These are phyloP conservation scores for Sebastes diploproa DNA, from an alignment of 2,797 vertebrate species.

Conservation along the genomic window DNA sequence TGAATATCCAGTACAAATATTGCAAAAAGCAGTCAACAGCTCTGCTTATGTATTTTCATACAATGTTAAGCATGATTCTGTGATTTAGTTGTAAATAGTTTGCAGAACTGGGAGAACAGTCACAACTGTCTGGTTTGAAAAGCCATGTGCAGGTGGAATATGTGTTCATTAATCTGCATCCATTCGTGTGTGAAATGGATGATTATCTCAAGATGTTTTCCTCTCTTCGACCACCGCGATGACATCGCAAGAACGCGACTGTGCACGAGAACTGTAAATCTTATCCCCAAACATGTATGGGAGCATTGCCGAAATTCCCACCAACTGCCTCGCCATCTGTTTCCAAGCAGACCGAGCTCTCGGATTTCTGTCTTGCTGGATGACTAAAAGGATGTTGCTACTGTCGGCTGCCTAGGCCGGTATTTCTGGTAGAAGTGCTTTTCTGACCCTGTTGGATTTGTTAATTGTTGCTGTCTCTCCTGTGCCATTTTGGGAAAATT, in stretches of 20 bases:
- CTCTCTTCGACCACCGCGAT: background rate
- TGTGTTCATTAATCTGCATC: slow-evolving; percentile 13
- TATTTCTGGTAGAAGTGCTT: slow-evolving; percentile 56
- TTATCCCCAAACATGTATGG: slow-evolving; percentile 60
- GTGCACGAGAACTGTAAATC: slow-evolving; percentile 47
- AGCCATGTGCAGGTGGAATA: background rate
- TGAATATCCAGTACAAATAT: background rate
- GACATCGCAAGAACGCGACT: slow-evolving; percentile 35
- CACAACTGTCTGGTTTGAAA: background rate
- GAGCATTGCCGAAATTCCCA: slow-evolving; percentile 72
- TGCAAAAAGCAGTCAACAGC: background rate
- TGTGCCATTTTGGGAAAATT: slow-evolving; percentile 39
- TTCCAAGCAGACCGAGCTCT: slow-evolving; percentile 59
- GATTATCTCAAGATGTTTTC: slow-evolving; percentile 7
- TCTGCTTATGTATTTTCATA: background rate
- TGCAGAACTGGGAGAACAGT: background rate
- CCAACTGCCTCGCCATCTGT: slow-evolving; percentile 83
- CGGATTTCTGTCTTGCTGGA: slow-evolving; percentile 50
- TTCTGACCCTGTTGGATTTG: slow-evolving; percentile 60
- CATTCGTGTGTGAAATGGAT: slow-evolving; percentile 1
- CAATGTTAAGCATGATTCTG: background rate
- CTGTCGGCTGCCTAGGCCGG: slow-evolving; percentile 53
- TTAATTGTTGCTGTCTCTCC: slow-evolving; percentile 59
- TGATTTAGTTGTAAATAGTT: background rate
- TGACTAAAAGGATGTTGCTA: slow-evolving; percentile 62